These are phyloP conservation scores for Cinclus cinclus DNA, from an alignment of 2,113 vertebrate genomes.

Conservation along the genomic window DNA sequence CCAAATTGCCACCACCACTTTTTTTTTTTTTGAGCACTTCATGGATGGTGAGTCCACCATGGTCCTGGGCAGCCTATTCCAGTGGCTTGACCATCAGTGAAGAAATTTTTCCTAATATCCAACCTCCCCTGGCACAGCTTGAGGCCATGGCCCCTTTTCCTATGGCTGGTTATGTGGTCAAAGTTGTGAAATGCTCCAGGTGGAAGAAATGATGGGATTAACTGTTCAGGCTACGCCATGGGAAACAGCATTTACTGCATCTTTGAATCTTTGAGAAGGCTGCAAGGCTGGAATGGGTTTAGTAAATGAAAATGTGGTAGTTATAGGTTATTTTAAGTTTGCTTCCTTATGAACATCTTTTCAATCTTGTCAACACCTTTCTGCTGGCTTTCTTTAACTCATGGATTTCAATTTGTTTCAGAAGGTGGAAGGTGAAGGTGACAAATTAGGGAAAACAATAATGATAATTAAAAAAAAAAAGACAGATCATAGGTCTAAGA, in stretches of 20 bases:
- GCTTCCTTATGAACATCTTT: not conserved
- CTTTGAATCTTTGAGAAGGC: not conserved
- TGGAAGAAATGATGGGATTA: not conserved
- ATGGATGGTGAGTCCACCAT: no score
- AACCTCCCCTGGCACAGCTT: not conserved
- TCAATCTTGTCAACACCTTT: not conserved
- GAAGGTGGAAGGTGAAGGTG: not conserved
- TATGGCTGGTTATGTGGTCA: accelerated
- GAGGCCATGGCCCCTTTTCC: not conserved
- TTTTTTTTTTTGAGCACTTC: not conserved
- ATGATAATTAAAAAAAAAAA: not conserved
- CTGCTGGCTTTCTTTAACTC: not conserved
- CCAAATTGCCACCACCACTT: no score
- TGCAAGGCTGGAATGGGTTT: not conserved
- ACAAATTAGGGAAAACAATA: not conserved
- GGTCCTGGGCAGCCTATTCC: no score
- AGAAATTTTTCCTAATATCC: not conserved
- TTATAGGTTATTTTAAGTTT: not conserved
- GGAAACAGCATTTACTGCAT: not conserved
- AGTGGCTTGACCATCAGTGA: not conserved
- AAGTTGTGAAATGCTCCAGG: not conserved
- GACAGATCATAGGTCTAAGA: not conserved
- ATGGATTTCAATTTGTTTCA: not conserved
- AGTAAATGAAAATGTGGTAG: not conserved
- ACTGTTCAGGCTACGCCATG: not conserved